A percentile compares a stretch with the other conserved stretches of the same genome.
Conservation (phyloP, 1,140 invertebrate genomes). For the Liolophura sinensis region DNA sequence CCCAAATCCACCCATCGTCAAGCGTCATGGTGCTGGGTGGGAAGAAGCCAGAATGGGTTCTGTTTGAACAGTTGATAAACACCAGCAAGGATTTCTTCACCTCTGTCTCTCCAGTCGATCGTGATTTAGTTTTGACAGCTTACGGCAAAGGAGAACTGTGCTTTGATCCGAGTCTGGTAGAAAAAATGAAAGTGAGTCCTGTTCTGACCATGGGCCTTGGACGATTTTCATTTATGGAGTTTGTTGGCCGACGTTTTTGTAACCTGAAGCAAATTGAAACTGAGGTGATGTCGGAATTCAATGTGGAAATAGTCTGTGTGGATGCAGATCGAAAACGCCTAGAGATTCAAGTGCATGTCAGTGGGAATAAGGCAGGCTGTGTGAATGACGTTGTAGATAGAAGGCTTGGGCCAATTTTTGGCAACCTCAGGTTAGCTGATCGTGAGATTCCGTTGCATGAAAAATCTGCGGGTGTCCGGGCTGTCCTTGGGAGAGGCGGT, state of each 20-base stretch:
- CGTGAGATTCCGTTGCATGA: slow-evolving; percentile 18
- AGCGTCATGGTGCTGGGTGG: background rate
- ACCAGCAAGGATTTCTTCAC: no score
- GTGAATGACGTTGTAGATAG: slow-evolving; percentile 11
- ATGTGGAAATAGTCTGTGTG: background rate
- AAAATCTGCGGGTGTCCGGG: slow-evolving; percentile 9
- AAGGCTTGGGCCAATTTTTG: background rate
- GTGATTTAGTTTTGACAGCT: no score
- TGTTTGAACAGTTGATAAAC: no score
- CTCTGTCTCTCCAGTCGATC: no score
- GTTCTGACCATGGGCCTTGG: no score
- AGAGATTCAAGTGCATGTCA: background rate
- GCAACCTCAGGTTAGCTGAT: slow-evolving; percentile 16
- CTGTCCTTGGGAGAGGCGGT: slow-evolving; percentile 21
- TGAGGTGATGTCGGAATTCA: background rate
- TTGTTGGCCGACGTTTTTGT: no score
- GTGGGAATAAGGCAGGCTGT: background rate
- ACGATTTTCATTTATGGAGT: no score
- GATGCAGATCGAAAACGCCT: background rate
- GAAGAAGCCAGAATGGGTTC: no score
- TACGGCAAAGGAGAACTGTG: no score
- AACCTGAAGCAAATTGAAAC: slow-evolving; percentile 1
- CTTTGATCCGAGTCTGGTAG: no score
- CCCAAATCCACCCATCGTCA: slow-evolving; percentile 82
- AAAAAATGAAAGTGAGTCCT: no score